Evolutionary conservation across 1,140 invertebrate species (phyloP).

Genomic region (Bombus waltoni): DNA sequence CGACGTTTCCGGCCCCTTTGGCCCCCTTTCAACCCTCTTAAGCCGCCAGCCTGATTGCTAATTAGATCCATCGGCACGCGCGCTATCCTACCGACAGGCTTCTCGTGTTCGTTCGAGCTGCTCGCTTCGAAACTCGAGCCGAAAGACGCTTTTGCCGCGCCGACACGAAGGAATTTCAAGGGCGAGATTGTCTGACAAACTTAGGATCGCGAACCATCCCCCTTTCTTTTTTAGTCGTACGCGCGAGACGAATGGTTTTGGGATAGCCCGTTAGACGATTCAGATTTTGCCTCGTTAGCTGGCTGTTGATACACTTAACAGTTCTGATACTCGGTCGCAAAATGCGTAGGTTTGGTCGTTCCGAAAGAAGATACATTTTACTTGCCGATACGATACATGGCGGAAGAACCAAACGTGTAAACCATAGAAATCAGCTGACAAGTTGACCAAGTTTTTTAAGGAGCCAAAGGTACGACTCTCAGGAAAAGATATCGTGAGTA

Average conservation of each 20-base stretch:
- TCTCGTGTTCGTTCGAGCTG: constrained; percentile 13
- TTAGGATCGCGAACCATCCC: neutral
- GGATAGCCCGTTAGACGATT: no score
- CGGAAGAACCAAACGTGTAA: no score
- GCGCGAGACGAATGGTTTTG: neutral
- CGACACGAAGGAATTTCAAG: neutral
- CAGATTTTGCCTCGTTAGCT: no score
- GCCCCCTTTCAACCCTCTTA: constrained; percentile 54
- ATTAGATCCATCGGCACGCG: constrained; percentile 55
- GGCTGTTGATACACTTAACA: no score
- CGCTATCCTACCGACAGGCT: neutral
- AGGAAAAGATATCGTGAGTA: no score
- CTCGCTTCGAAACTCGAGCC: constrained; percentile 13
- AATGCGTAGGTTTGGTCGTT: neutral
- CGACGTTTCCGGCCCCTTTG: constrained; percentile 28
- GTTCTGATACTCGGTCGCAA: neutral
- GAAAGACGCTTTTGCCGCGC: neutral
- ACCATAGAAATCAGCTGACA: no score
- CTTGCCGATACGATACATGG: no score
- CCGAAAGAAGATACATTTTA: no score
- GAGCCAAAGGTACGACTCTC: no score
- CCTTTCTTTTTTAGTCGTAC: neutral
- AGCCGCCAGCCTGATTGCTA: constrained; percentile 49
- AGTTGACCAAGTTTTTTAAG: no score
- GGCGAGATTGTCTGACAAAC: neutral